Percentiles rank a stretch among this genome's conserved stretches.
phyloP scores from a whole-genome alignment of 2,113 vertebrate species.

The Piprites chloris region DNA sequence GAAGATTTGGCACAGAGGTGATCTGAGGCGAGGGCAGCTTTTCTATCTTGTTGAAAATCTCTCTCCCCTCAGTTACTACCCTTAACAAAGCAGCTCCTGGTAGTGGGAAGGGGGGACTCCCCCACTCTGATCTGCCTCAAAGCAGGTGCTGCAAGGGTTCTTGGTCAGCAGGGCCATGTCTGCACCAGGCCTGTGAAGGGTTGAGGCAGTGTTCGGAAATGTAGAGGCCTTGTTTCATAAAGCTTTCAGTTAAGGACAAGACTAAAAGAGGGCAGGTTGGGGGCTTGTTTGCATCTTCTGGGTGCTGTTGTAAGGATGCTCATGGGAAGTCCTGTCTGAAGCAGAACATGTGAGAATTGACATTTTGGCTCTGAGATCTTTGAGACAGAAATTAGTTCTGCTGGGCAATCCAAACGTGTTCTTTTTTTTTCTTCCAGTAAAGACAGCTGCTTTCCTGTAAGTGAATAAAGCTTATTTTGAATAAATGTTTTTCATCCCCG shows the following conservation, averaged over 20 bases:
- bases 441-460: neutral
- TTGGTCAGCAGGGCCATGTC: accelerated
- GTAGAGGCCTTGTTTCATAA: neutral
- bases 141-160: neutral
- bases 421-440: neutral
- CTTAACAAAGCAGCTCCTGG: neutral
- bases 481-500: neutral
- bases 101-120: neutral
- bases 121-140: neutral
- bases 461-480: neutral
- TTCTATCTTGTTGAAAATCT: neutral
- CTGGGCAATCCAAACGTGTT: neutral
- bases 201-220: neutral
- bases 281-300: neutral
- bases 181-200: neutral
- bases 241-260: neutral
- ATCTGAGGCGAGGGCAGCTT: neutral
- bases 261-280: neutral
- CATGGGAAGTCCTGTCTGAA: neutral
- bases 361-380: neutral
- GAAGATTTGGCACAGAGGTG: neutral
- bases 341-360: neutral
- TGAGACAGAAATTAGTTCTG: neutral
- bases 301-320: neutral
- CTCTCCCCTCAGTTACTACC: neutral